Percentiles rank a stretch among this genome's conserved stretches.
phyloP scores from a whole-genome alignment of 2,797 vertebrate genomes.

The Anguilla anguilla region DNA sequence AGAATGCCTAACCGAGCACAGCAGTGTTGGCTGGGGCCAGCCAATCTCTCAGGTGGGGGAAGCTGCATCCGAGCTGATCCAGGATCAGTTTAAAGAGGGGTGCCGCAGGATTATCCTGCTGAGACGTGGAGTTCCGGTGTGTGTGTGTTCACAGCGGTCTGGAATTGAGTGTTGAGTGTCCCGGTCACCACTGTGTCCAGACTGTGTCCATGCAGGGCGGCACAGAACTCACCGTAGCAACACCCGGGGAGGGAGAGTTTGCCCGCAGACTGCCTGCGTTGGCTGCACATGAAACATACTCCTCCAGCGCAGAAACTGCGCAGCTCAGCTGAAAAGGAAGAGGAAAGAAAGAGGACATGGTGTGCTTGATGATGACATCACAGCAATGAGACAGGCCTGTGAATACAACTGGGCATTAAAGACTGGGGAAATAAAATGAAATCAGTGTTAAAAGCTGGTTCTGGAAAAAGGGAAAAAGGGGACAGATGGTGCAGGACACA shows the following conservation, averaged over 20 bases:
- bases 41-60: background rate
- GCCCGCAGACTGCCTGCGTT: background rate
- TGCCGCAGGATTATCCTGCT: background rate
- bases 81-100: background rate
- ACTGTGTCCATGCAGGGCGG: background rate
- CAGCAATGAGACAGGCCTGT: background rate
- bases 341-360: background rate
- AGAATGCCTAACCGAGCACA: background rate
- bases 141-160: background rate
- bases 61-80: background rate
- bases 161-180: background rate
- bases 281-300: constrained; percentile 4
- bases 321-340: background rate
- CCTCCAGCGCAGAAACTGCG: background rate
- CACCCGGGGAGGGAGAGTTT: background rate
- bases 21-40: background rate
- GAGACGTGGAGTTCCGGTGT: background rate
- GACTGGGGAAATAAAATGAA: background rate
- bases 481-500: background rate
- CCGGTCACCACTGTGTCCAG: background rate
- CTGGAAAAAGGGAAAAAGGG: background rate
- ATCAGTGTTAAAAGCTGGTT: background rate
- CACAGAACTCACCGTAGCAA: background rate
- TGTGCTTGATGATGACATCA: background rate
- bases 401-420: background rate